These are phyloP conservation scores for Dendrocopos noguchii DNA, from an alignment of 2,113 vertebrate species.

Conservation along the genomic window DNA sequence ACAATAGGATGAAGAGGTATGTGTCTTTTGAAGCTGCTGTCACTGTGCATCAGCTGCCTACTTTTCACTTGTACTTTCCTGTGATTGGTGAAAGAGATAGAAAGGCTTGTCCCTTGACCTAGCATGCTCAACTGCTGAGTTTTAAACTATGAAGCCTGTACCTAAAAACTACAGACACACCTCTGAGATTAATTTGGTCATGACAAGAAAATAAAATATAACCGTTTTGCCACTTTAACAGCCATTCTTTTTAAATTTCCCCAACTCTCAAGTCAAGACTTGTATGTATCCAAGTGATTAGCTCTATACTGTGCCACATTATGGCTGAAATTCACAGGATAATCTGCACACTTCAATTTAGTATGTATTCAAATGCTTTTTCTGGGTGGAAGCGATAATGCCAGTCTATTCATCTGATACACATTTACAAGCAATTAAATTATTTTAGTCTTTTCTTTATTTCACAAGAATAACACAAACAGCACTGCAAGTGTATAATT, in stretches of 20 bases:
- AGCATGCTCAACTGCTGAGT: not conserved
- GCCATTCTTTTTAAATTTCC: not conserved
- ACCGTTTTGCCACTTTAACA: not conserved
- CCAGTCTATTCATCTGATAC: not conserved
- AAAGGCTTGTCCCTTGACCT: not conserved
- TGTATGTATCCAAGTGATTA: not conserved
- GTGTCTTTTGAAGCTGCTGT: conserved; percentile 12
- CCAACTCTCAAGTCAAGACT: not conserved
- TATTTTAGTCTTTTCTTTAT: not conserved
- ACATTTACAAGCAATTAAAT: not conserved
- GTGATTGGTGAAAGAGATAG: not conserved
- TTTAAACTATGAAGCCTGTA: not conserved
- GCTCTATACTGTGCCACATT: not conserved
- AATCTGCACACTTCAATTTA: not conserved
- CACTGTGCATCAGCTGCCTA: not conserved
- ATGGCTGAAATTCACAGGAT: not conserved
- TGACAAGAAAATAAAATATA: not conserved
- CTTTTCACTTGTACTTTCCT: not conserved
- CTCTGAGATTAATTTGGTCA: not conserved
- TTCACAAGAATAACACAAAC: not conserved
- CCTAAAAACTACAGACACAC: not conserved
- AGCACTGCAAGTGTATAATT: not conserved
- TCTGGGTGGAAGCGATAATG: not conserved
- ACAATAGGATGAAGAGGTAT: not conserved
- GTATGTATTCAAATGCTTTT: not conserved